Evolutionary conservation across 2,797 vertebrate species (phyloP).

Genomic region (Danio choprae): DNA sequence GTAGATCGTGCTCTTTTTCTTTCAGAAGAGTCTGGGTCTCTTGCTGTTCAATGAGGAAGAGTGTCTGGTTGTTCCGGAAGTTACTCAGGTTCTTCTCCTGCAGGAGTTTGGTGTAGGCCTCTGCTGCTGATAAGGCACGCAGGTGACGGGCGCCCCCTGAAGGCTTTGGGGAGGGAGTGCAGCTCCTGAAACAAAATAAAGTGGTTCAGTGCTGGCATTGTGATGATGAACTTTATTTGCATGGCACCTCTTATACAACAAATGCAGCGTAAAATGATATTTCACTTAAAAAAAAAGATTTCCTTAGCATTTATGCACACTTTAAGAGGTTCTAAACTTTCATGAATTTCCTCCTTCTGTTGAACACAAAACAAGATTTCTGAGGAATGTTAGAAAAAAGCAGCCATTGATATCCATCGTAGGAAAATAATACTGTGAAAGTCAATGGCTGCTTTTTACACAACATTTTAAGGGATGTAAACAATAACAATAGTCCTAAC

Average conservation of each 20-base stretch:
- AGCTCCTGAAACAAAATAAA: slow-evolving; percentile 56
- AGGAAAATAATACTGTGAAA: no score
- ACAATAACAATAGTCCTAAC: no score
- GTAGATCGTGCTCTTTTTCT: slow-evolving; percentile 73
- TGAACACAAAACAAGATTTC: no score
- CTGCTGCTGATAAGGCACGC: slow-evolving; percentile 71
- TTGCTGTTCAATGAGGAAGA: slow-evolving; percentile 75
- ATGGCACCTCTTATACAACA: not conserved
- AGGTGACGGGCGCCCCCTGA: slow-evolving; percentile 68
- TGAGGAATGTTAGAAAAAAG: no score
- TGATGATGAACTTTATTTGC: not conserved
- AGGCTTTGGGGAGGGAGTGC: slow-evolving; percentile 72
- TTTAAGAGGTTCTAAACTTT: no score
- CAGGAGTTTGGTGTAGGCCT: slow-evolving; percentile 72
- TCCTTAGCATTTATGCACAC: no score
- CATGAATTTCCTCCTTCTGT: no score
- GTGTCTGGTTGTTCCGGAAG: slow-evolving; percentile 67
- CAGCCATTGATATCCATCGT: no score
- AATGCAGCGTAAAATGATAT: not conserved
- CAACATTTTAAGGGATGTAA: no score
- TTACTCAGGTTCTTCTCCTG: slow-evolving; percentile 72
- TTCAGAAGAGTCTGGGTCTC: slow-evolving; percentile 77
- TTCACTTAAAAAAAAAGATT: no score
- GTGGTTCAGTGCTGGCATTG: not conserved
- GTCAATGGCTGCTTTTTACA: no score